Evolutionary conservation across 2,113 vertebrate species (phyloP), one percentile per base, ranked within the genome.

Genomic region (Austrofundulus limnaeus): DNA sequence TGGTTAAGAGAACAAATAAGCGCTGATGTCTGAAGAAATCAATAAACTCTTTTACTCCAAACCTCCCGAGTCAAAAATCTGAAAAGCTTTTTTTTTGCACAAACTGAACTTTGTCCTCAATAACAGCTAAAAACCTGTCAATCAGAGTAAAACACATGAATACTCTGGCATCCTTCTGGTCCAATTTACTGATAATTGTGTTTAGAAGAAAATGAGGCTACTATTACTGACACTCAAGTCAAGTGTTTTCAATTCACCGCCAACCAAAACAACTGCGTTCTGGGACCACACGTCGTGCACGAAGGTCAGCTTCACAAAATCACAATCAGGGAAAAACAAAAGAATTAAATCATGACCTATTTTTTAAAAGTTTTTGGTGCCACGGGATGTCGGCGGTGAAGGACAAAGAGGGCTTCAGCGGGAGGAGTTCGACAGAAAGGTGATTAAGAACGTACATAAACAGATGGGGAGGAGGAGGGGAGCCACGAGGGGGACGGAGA

Each of bases 391-490:
- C 15, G 25, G 28, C 56, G 20, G 24, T 45, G 38, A 51, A 78
- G 53, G 74, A 74, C 61, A 54, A 34, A 16, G 28, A 74, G 58
- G 49, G 52, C 71, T 64, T 41, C 2, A 37, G 57, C 37, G 53
- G 68, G 54, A 70, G 70, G 45, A 70, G 64, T 49, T 23, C 3
- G 19, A 50, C 37, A 46, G 52, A 65, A 63, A 77, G 67, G 77
- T 83, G 77, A 61, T 24, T 31, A 57, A 51, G 38, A 69, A 66
- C 57, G 80, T 58, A 61, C 42, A 67, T 60, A 72, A 61, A 47
- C 74, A 85, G 77, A 80, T 71, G 70, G 75, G 77, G 77, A 76
- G 61, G 67, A 71, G 79, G 77, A n/a, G 64, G 53, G 72, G 52
- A 37, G 8, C 21, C 31, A 64, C 52, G 43, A 57, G 63, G 61